Percentiles rank a stretch among this genome's conserved stretches.
Evolutionary conservation across 2,888 invertebrate species (phyloP).

Genomic region (Drosophila picticornis): DNA sequence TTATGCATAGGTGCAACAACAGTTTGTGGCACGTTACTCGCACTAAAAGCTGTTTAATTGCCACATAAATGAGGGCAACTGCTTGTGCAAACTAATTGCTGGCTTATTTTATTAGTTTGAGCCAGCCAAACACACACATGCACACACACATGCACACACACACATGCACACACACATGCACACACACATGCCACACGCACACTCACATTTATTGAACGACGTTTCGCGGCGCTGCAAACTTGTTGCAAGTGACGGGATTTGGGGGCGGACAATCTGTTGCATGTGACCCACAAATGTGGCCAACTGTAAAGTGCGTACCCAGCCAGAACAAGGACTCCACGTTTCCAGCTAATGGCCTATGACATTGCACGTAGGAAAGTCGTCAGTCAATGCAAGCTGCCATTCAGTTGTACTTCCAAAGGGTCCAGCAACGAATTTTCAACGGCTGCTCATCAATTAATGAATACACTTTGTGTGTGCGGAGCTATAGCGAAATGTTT

Average conservation of each 20-base stretch:
- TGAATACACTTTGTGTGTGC: slow-evolving; percentile 9
- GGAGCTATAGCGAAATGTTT: neutral
- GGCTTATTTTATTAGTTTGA: slow-evolving; percentile 22
- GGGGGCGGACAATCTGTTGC: slow-evolving; percentile 63
- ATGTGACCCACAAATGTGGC: slow-evolving; percentile 64
- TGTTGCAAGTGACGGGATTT: slow-evolving; percentile 32
- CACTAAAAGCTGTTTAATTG: slow-evolving; percentile 66
- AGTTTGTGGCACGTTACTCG: slow-evolving; percentile 19
- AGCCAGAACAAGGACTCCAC: slow-evolving; percentile 6
- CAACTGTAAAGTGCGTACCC: slow-evolving; percentile 48
- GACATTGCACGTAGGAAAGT: slow-evolving; percentile 63
- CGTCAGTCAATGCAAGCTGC: slow-evolving; percentile 34
- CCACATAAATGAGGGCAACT: slow-evolving; percentile 63
- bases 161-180: neutral
- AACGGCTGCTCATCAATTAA: slow-evolving; percentile 44
- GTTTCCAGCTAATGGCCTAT: slow-evolving; percentile 35
- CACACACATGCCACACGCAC: slow-evolving; percentile 6
- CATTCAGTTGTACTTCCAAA: neutral
- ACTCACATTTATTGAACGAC: slow-evolving; percentile 41
- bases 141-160: slow-evolving; percentile 8
- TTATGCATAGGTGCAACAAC: slow-evolving; percentile 20
- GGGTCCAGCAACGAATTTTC: neutral
- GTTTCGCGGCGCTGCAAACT: slow-evolving; percentile 9
- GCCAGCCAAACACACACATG: slow-evolving; percentile 21
- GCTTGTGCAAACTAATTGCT: slow-evolving; percentile 48